phyloP scores from a whole-genome alignment of 1,140 invertebrate genomes.

The Metaphire vulgaris region DNA sequence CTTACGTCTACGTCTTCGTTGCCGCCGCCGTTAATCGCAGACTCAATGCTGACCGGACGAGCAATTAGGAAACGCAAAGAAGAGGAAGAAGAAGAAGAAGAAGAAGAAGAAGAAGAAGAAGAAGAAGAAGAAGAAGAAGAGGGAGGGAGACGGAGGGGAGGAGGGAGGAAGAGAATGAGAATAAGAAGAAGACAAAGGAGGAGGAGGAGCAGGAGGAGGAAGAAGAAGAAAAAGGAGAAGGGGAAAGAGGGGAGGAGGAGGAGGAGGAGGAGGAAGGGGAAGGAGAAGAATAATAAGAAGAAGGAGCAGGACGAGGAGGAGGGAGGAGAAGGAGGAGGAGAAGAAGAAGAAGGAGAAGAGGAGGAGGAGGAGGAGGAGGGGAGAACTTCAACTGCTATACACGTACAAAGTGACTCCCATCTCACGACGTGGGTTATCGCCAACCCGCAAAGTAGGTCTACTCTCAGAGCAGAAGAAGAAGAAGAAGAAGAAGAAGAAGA shows the following conservation, averaged over 20 bases:
- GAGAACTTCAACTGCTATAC: not conserved
- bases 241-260: not conserved
- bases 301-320: not conserved
- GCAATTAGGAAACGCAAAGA: conserved; percentile 1
- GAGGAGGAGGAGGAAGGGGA: not conserved
- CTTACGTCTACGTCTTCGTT: not conserved
- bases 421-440: too few relatives aligned
- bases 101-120: not conserved
- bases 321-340: not conserved
- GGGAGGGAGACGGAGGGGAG: not conserved
- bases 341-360: not conserved
- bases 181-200: not conserved
- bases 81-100: not conserved
- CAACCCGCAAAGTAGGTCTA: too few relatives aligned
- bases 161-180: conserved; percentile 5
- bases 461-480: not conserved
- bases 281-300: not conserved
- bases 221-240: conserved; percentile 1
- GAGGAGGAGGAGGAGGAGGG: not conserved
- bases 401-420: too few relatives aligned
- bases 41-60: not conserved
- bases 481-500: not conserved
- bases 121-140: not conserved
- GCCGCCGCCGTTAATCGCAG: not conserved
- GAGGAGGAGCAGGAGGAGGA: not conserved